These are phyloP conservation scores for Samia ricini DNA, from an alignment of 1,140 invertebrate genomes.

Conservation along the genomic window DNA sequence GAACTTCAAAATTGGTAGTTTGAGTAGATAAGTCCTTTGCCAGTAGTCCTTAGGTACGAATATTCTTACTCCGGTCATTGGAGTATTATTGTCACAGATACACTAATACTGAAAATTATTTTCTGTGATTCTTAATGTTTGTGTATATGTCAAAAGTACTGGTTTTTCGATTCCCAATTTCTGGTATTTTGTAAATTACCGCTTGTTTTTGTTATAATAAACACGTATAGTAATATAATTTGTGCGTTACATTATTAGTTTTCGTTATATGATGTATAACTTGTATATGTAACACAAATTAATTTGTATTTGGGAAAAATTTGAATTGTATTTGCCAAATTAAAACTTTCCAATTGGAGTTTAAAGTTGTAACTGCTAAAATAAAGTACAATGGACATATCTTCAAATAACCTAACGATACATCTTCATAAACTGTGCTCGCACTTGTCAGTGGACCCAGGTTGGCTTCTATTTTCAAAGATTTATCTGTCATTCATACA, in stretches of 20 bases:
- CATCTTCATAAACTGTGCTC: conserved; percentile 62
- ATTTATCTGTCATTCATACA: conserved; percentile 12
- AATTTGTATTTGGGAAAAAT: neutral
- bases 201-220: neutral
- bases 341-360: neutral
- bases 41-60: no score
- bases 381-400: conserved; percentile 40
- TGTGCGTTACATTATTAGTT: neutral
- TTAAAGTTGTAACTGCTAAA: neutral
- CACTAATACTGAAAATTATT: no score
- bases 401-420: conserved; percentile 46
- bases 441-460: conserved; percentile 59
- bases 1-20: no score
- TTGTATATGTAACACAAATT: neutral
- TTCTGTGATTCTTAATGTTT: no score
- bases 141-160: neutral
- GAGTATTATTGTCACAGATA: no score
- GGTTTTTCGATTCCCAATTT: conserved; percentile 6
- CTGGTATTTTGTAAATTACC: neutral
- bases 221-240: neutral
- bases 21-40: no score
- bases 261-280: neutral
- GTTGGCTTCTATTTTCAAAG: conserved; percentile 59
- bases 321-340: neutral
- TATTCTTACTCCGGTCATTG: no score